Base-by-base conservation (phyloP, 53 echinoderm and acorn worm species). In the Apostichopus leukothele region DNA sequence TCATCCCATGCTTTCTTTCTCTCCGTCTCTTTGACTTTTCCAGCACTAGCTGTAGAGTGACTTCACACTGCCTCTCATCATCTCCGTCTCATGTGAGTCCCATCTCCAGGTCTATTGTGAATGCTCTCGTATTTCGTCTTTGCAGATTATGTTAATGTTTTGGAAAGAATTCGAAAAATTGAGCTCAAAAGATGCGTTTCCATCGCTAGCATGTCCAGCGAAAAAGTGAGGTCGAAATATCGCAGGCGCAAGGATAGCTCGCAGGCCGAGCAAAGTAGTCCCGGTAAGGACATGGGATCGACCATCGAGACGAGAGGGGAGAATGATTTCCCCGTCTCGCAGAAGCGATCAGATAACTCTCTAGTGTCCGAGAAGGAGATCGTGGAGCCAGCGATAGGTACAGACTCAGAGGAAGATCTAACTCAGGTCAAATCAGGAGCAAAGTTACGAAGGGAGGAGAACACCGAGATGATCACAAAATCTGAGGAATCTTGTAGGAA, bases 131-230 rank as follows among this genome's bases (percentile, higher is more conserved):
- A 16, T 75, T 87, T 75, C 25, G 10, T 87, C 52, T 57, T 53
- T 74, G 16, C 74, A 87, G 88, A 87, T 75, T 87, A 73, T 75
- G 67, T 88, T 68, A 76, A 78, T 18, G 91, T 96, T 12, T 67
- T 91, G 25, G 93, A 94, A 71, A 91, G 90, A 78, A 91, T 96
- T 23, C 79, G 89, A 60, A 91, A 91, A 76, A 88, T 95, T 10
- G 96, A 93, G 67, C 79, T 96, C 1, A 91, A 91, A 11, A 83
- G 95, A 19, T 92, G 92, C 16, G 88, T 91, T 7, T 95, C 96
- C 83, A 95, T 96, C 23, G 95, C 95, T 18, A 95, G 92, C 74
- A 95, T 96, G 86, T 95, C 95, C 18, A 93, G 88, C 52, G 96
- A 96, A 88, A 90, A 91, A 54, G 91, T 92, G 8, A 16, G 53